Conservation (phyloP, 2,113 vertebrate species). For the Mugil cephalus region DNA sequence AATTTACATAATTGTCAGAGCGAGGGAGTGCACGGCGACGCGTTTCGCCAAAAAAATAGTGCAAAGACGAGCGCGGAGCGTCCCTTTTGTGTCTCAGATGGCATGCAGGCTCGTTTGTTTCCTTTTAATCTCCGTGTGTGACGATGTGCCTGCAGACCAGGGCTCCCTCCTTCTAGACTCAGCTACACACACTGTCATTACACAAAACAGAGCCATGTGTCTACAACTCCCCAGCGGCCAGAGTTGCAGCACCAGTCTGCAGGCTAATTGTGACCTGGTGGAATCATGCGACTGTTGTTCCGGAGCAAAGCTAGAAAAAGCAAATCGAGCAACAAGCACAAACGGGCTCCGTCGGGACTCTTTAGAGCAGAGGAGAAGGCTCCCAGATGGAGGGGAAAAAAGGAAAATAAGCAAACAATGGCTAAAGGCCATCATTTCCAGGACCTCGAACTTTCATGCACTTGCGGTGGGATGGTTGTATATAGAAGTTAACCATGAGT, state of each 20-base stretch:
- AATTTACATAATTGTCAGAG: slow-evolving; percentile 36
- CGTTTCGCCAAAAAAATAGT: not conserved
- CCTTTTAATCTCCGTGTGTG: slow-evolving; percentile 67
- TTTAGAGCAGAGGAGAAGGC: slow-evolving; percentile 48
- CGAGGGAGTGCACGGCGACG: slow-evolving; percentile 30
- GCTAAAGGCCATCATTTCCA: slow-evolving; percentile 59
- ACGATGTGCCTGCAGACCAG: slow-evolving; percentile 60
- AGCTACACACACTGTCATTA: slow-evolving; percentile 72
- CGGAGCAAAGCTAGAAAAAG: slow-evolving; percentile 48
- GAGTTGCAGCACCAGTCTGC: slow-evolving; percentile 52
- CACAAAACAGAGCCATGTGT: slow-evolving; percentile 79
- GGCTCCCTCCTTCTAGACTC: slow-evolving; percentile 47
- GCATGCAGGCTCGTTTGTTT: slow-evolving; percentile 64
- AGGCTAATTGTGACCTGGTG: slow-evolving; percentile 78
- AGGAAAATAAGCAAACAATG: slow-evolving; percentile 64
- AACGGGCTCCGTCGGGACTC: slow-evolving; percentile 50
- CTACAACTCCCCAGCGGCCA: slow-evolving; percentile 54
- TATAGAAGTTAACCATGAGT: slow-evolving; percentile 37
- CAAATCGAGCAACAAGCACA: slow-evolving; percentile 60
- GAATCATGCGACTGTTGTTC: slow-evolving; percentile 66
- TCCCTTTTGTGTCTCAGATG: slow-evolving; percentile 36
- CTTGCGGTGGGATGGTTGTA: slow-evolving; percentile 29
- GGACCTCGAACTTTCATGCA: slow-evolving; percentile 46
- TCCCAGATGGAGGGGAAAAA: slow-evolving; percentile 50
- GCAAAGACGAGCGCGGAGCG: slow-evolving; percentile 46